A percentile compares a stretch with the other conserved stretches of the same genome.
Conservation (phyloP, 2,113 vertebrate genomes). For the Geothlypis trichas region DNA sequence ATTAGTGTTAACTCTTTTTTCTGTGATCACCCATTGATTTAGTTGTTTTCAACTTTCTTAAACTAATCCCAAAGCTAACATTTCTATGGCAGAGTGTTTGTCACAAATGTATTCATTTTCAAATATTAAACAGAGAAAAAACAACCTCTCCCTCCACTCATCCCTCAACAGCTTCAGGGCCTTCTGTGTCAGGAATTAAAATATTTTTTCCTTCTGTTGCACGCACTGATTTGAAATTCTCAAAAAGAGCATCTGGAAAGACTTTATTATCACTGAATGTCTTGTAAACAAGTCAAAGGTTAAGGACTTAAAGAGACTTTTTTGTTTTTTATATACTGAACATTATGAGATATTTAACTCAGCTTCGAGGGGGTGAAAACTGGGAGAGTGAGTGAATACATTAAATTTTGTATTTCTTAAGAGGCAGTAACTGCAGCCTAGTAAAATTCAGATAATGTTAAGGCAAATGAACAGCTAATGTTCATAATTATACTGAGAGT, state of each 20-base stretch:
- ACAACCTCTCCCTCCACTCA: rapidly evolving
- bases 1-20: neutral
- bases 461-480: neutral
- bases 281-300: constrained; percentile 3
- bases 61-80: neutral
- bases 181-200: neutral
- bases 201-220: neutral
- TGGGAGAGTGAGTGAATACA: neutral
- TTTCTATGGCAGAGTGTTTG: neutral
- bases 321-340: neutral
- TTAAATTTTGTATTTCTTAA: neutral
- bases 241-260: neutral
- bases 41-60: neutral
- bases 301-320: neutral
- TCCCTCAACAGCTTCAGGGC: neutral
- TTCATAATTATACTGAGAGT: neutral
- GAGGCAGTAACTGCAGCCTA: neutral
- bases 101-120: neutral
- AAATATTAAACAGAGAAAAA: neutral
- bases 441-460: neutral
- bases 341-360: neutral
- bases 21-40: neutral
- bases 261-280: neutral
- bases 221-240: neutral
- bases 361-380: neutral